A percentile compares a stretch with the other conserved stretches of the same genome.
Conservation (phyloP, 2,797 vertebrate species). For the Urophycis tenuis region DNA sequence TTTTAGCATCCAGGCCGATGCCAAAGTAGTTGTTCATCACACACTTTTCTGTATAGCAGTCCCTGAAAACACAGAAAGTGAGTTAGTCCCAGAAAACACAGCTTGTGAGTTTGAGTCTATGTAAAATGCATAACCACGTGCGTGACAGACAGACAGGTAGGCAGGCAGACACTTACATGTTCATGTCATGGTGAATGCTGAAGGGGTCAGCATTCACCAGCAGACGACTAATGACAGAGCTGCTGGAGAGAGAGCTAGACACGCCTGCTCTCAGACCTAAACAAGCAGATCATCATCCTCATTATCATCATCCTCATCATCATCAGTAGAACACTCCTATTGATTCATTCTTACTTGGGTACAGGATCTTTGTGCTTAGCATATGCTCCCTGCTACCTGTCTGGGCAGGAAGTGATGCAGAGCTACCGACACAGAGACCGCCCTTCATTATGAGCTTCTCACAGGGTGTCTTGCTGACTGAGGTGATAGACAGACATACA, state of each 20-base stretch:
- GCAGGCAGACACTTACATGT: slow-evolving; percentile 75
- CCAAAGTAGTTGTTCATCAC: slow-evolving; percentile 99
- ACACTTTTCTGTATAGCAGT: slow-evolving; percentile 86
- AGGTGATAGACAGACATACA: slow-evolving; percentile 12
- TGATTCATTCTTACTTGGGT: slow-evolving; percentile 78
- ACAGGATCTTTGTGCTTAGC: slow-evolving; percentile 86
- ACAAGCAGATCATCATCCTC: slow-evolving; percentile 7
- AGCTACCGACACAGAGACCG: slow-evolving; percentile 75
- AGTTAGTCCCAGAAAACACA: slow-evolving; percentile 3
- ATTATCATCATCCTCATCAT: background rate
- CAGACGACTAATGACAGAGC: slow-evolving; percentile 85
- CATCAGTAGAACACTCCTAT: too few species aligned
- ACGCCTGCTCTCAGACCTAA: slow-evolving; percentile 78
- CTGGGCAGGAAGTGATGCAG: slow-evolving; percentile 82
- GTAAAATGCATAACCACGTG: background rate
- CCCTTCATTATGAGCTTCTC: slow-evolving; percentile 88
- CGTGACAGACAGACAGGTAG: slow-evolving; percentile 15
- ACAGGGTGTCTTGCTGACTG: slow-evolving; percentile 81
- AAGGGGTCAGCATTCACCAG: slow-evolving; percentile 89
- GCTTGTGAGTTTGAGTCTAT: background rate
- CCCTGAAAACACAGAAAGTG: background rate
- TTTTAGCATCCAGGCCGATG: slow-evolving; percentile 94
- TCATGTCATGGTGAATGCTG: slow-evolving; percentile 86
- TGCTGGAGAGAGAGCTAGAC: slow-evolving; percentile 81
- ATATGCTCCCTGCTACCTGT: slow-evolving; percentile 80